Base-by-base conservation (phyloP, 2,888 invertebrate species). In the Euplexia lucipara region DNA sequence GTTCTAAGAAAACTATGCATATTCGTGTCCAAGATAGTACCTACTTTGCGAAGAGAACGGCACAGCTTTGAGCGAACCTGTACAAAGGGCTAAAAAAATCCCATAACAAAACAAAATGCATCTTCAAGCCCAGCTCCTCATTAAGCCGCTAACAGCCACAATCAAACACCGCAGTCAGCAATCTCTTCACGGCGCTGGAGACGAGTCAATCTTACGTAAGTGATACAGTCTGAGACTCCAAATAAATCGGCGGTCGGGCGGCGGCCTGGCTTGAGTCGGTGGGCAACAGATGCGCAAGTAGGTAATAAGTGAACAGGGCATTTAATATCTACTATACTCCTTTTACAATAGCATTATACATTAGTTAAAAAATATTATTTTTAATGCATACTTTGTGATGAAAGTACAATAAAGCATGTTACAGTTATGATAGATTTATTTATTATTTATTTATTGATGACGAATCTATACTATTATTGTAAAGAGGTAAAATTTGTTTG, bases 161-260 rank as follows among this genome's bases (percentile, higher is more conserved):
- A 78, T 81, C 58, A 75, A 75, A 67, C 57, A 67, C 49, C 53
- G 63, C 59, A 61, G 78, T 68, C 83, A 71, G 84, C 86, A 88
- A 90, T 90, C 90, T 89, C 87, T 86, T 75, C 77, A 69, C 74
- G 75, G 62, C 75, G 74, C 72, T 48, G 48, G 70, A 79, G 78
- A 70, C 63, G 82, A 84, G 83, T 84, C 84, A 86, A 86, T 86
- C 88, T 89, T 85, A 88, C 86, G 91, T 91, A 90, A 92, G 91
- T 88, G 92, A 92, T 92, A 92, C 89, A 89, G 86, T 84, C 84
- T 84, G 84, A 81, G 75, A 78, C 86, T 86, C 78, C 85, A 89
- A 90, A 93, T 92, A 93, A 91, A 93, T 91, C 88, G 88, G 85
- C 83, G 86, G 86, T 88, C 81, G 83, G 76, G 20, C 9, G 30